Percentiles rank a stretch among this genome's conserved stretches.
These are phyloP conservation scores for Cyphotilapia sp. DNA, from an alignment of 2,113 vertebrate species.

Conservation along the genomic window DNA sequence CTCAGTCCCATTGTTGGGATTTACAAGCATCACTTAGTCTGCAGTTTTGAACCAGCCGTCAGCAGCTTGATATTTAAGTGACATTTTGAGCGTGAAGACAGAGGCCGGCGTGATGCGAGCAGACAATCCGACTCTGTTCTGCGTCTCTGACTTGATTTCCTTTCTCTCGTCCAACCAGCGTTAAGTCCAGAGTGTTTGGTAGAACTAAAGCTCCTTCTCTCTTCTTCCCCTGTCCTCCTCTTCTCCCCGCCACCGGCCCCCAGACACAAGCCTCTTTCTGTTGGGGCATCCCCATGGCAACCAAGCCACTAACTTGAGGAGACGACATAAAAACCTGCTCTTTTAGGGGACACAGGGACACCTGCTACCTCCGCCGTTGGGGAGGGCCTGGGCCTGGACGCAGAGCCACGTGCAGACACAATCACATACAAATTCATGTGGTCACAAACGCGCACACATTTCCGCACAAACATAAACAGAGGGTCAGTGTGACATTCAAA, in stretches of 20 bases:
- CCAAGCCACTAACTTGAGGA: conserved; percentile 76
- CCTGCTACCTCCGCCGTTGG: conserved; percentile 71
- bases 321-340: conserved; percentile 77
- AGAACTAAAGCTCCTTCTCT: conserved; percentile 52
- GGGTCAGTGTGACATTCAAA: conserved; percentile 52
- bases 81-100: neutral
- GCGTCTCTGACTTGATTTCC: conserved; percentile 53
- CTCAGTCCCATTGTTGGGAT: conserved; percentile 23
- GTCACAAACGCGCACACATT: neutral
- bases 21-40: conserved; percentile 42
- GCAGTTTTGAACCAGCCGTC: neutral
- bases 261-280: conserved; percentile 80
- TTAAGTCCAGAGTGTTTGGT: conserved; percentile 31
- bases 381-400: conserved; percentile 37
- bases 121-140: conserved; percentile 60
- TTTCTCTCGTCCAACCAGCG: conserved; percentile 1
- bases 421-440: conserved; percentile 45
- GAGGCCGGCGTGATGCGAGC: neutral
- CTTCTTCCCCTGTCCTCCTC: conserved; percentile 51
- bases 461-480: conserved; percentile 20
- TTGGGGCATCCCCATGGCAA: conserved; percentile 75
- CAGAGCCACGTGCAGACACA: conserved; percentile 39
- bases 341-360: conserved; percentile 73
- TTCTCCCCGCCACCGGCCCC: conserved; percentile 71
- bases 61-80: conserved; percentile 13